These are phyloP conservation scores for Apoda limacodes DNA, from an alignment of 2,888 invertebrate species.

Conservation along the genomic window DNA sequence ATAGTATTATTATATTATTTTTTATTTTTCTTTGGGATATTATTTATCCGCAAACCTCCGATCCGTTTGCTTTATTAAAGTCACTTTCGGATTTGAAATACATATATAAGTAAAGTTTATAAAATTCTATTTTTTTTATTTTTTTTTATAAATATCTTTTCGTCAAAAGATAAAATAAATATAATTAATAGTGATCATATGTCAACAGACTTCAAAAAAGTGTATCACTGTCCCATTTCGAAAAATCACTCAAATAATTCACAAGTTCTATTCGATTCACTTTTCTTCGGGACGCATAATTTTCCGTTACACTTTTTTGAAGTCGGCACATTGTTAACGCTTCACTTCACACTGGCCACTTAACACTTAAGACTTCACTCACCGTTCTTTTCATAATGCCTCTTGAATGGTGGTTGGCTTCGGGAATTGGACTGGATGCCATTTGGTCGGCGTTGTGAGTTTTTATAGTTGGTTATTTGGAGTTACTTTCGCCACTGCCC, in stretches of 20 bases:
- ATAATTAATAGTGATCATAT: conserved; percentile 3
- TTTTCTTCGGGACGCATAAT: conserved; percentile 23
- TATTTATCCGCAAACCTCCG: too few species aligned
- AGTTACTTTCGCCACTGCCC: conserved; percentile 62
- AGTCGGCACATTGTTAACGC: conserved; percentile 51
- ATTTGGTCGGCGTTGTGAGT: conserved; percentile 45
- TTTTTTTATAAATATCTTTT: too few species aligned
- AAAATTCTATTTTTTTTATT: too few species aligned
- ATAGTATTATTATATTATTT: too few species aligned
- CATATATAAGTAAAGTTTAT: too few species aligned
- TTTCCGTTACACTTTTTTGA: conserved; percentile 47
- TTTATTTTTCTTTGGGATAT: too few species aligned
- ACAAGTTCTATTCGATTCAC: conserved; percentile 9
- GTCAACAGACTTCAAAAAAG: conserved; percentile 58
- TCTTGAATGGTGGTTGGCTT: conserved; percentile 58
- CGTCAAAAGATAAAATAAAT: too few species aligned
- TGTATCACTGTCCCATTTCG: conserved; percentile 26
- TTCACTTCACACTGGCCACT: conserved; percentile 27
- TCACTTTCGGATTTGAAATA: too few species aligned
- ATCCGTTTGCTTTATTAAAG: too few species aligned
- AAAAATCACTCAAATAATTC: too few species aligned
- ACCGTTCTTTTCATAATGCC: conserved; percentile 64
- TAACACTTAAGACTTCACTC: conserved; percentile 36
- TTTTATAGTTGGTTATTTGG: conserved; percentile 67
- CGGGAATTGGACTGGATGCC: conserved; percentile 65